Base-by-base conservation (phyloP, 2,797 vertebrate genomes). In the Syngnathus rostellatus region DNA sequence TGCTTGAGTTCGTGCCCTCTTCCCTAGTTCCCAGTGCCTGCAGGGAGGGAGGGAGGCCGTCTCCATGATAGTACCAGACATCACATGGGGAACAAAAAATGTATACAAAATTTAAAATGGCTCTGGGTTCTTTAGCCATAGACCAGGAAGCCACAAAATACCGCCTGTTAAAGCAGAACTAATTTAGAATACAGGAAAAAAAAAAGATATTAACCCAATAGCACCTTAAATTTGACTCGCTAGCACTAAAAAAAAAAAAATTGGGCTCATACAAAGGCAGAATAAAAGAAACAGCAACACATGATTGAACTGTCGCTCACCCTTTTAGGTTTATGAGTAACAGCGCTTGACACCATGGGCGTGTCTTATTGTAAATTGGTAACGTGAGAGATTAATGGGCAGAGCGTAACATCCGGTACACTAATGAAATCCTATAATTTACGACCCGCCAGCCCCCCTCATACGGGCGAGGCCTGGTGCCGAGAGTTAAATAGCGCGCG, bases 351-450 rank as follows among this genome's bases (percentile, higher is more conserved):
- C 53, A 54, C 3, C 1, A 19, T 62, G 63, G 53, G 38, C 64
- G 66, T 68, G 62, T 78, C 39, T 55, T 1, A 10, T 45, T 62
- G 57, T 70, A 58, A 66, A 70, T 68, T 48, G 16, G 41, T 69
- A 72, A 73, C 67, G 64, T 51, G 70, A 40, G 21, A 68, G 64
- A 1, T 17, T 69, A 69, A 73, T 68, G 64, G 74, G 64, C 58
- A 64, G 70, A 65, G 71, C 68, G 64, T 73, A 73, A 65, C 78
- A 77, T 82, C 85, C 75, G 73, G 75, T 68, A 59, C 65, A 51
- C 80, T 81, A 79, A 83, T 82, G 81, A 83, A 84, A 84, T 79
- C 62, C 86, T 78, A 85, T 82, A 80, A 85, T 74, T 79, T 69
- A 71, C 81, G 65, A 6, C 19, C 19, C 4, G 3, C 8, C 23